Evolutionary conservation across 2,888 invertebrate genomes (phyloP), one percentile per base, ranked within the genome.

Genomic region (Drosophila anceps): DNA sequence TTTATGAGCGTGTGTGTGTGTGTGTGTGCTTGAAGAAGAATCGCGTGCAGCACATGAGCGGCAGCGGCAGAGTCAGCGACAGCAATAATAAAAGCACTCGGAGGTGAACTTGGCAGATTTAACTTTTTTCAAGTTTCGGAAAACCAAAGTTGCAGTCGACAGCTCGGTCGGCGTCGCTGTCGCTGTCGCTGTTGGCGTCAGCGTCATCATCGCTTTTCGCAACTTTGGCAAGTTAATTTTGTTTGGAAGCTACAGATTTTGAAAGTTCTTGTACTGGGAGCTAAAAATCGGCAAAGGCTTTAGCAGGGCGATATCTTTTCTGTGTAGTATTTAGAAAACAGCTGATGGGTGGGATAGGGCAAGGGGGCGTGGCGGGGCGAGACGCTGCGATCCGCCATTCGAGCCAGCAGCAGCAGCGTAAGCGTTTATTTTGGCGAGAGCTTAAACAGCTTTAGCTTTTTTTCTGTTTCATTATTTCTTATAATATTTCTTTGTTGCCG

Each of bases 221-320:
- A 79, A 88, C 82, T 90, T 90, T 90, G 88, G 88, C 74, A 86
- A 81, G 90, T 90, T 86, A 85, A 84, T 82, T 79, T 81, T 61
- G 76, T 87, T 84, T 91, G 91, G 91, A 91, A 92, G 92, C 91
- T 91, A 91, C 84, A 86, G 81, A 87, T 90, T 88, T 83, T 89
- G 88, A 92, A 92, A 92, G 92, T 92, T 92, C 90, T 91, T 87
- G 88, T 92, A 88, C 91, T 92, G 91, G 92, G 92, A 90, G 92
- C 92, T 91, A 88, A 92, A 92, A 91, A 91, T 84, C 88, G 79
- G 76, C 79, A 87, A 85, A 88, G 84, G 90, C 90, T 91, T 92
- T 92, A 91, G 92, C 81, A 91, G 89, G 91, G 90, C 89, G 86
- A 88, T 90, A 79, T 88, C 60, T 78, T 58, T 58, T 72, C 48